Conservation (phyloP, 2,888 invertebrate genomes). For the Quadroppia sp. region DNA sequence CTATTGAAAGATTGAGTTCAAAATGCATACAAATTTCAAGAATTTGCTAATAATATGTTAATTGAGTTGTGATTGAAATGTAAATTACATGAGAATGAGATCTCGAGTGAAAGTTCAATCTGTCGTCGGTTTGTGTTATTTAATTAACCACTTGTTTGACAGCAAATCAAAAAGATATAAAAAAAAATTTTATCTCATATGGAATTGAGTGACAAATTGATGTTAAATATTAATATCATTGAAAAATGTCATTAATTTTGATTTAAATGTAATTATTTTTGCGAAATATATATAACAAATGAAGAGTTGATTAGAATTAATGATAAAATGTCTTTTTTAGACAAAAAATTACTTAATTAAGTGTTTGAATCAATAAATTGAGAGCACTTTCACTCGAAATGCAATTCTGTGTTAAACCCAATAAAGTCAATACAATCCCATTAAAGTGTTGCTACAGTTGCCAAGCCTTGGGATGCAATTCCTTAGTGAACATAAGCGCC, state of each 20-base stretch:
- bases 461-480: too few species aligned
- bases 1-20: not conserved
- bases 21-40: not conserved
- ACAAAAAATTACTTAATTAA: too few species aligned
- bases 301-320: not conserved
- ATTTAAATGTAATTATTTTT: too few species aligned
- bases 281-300: not conserved
- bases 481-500: too few species aligned
- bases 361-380: too few species aligned
- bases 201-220: not conserved
- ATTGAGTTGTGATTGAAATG: not conserved
- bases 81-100: not conserved
- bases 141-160: too few species aligned
- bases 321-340: not conserved
- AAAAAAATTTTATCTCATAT: not conserved
- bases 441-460: too few species aligned
- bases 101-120: slow-evolving; percentile 6
- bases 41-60: not conserved
- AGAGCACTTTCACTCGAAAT: too few species aligned
- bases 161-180: not conserved
- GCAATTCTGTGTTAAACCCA: too few species aligned
- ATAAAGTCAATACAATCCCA: too few species aligned
- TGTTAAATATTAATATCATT: not conserved
- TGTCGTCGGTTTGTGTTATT: not conserved
- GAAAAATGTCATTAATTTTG: not conserved